A percentile compares a stretch with the other conserved stretches of the same genome.
phyloP scores from a whole-genome alignment of 1,140 invertebrate genomes.

The Orius insidiosus region DNA sequence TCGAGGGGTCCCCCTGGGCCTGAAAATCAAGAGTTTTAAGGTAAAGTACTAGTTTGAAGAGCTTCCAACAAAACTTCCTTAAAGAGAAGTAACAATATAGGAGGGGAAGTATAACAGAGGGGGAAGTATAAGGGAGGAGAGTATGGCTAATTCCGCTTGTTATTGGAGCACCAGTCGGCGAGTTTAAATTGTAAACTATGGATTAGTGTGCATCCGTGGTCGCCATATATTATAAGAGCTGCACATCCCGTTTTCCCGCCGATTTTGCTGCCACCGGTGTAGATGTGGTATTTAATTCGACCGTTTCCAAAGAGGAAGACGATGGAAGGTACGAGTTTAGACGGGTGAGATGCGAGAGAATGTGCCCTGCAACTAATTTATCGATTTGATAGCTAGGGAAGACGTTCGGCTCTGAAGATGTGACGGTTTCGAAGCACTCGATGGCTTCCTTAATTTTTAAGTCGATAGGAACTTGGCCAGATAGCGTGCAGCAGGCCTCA shows the following conservation, averaged over 20 bases:
- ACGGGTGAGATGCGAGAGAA: neutral
- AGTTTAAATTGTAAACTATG: neutral
- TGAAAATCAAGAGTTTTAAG: too few species aligned
- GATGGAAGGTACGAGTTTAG: neutral
- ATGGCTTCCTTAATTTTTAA: neutral
- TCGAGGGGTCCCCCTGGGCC: too few species aligned
- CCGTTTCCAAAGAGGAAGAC: neutral
- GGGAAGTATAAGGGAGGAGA: too few species aligned
- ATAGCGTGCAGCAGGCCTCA: neutral
- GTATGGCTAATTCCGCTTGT: neutral
- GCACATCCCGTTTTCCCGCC: neutral
- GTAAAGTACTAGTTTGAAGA: too few species aligned
- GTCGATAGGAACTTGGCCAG: neutral
- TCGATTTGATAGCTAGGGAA: neutral
- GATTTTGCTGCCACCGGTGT: neutral
- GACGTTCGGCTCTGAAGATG: neutral
- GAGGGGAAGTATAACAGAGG: too few species aligned
- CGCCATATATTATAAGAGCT: neutral
- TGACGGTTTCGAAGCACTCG: neutral
- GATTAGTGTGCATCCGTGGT: neutral
- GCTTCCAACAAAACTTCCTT: too few species aligned
- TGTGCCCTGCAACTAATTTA: too few species aligned
- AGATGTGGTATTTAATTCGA: neutral
- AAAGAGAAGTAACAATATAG: too few species aligned
- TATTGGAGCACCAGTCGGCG: neutral